These are phyloP conservation scores for Antheraea mylitta DNA, from an alignment of 1,140 invertebrate genomes.

Conservation along the genomic window DNA sequence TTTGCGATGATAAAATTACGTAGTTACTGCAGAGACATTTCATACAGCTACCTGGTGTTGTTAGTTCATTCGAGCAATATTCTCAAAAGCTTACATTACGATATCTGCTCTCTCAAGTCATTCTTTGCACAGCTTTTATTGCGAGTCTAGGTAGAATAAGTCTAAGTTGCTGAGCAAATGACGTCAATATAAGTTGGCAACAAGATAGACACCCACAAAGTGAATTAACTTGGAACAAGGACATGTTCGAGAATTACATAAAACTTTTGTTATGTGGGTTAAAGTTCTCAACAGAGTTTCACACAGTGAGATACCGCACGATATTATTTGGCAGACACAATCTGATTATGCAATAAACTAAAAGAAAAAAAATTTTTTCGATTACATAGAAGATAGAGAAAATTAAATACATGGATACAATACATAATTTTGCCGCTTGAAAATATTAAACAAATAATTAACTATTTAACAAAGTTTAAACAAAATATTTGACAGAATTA, in stretches of 20 bases:
- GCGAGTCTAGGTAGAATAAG: not conserved
- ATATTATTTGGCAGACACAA: conserved; percentile 8
- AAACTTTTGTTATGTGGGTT: conserved; percentile 17
- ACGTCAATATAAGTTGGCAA: conserved; percentile 35
- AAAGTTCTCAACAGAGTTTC: not conserved
- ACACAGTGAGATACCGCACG: not conserved
- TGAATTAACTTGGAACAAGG: conserved; percentile 30
- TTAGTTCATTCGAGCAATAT: too few relatives aligned
- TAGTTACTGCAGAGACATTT: too few relatives aligned
- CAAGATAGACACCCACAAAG: conserved; percentile 25
- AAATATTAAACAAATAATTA: too few relatives aligned
- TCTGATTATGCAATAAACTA: not conserved
- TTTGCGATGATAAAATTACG: too few relatives aligned
- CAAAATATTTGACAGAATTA: not conserved
- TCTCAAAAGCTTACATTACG: too few relatives aligned
- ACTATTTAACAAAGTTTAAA: too few relatives aligned
- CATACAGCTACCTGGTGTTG: too few relatives aligned
- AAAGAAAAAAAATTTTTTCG: not conserved
- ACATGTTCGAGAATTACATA: conserved; percentile 15
- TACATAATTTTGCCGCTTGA: too few relatives aligned
- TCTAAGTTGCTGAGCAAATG: conserved; percentile 18
- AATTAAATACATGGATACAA: not conserved
- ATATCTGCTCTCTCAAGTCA: too few relatives aligned
- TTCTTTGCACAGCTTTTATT: too few relatives aligned
- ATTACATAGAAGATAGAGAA: not conserved